Evolutionary conservation across 2,113 vertebrate genomes (phyloP), one percentile per base, ranked within the genome.

Genomic region (Channa maculata): DNA sequence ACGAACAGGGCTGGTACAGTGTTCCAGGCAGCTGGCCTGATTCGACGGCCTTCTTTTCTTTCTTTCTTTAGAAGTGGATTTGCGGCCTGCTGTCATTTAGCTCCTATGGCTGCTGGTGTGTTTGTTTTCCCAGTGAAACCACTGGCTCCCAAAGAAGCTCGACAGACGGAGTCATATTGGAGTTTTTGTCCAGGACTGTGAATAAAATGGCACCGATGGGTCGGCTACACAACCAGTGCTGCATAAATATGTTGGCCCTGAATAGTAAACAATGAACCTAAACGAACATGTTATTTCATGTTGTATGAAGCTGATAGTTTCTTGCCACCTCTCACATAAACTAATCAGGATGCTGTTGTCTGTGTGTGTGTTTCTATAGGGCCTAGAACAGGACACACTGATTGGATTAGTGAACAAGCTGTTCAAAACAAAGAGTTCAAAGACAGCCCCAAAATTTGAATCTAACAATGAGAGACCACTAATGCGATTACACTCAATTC

Each of bases 361-460:
- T 24, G 24, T 24, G 24, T 24, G 24, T 24, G 24, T 24, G 24
- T 24, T 24, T 24, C 24, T 24, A 24, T 24, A 24, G 24, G 24
- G 24, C 24, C 24, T 24, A 1, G 24, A 67, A 71, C 48, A 76
- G 38, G 69, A 55, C 67, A 7, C 46, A 41, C 75, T 79, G 82
- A 89, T 76, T 74, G 85, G 87, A 91, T 91, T 86, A 86, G 73
- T 70, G 77, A 74, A 63, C 64, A 65, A 76, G 11, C 61, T 43
- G 38, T 52, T 36, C 49, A 49, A 45, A 71, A 52, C 54, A 66
- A 3, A 6, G 15, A 58, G 6, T 57, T 45, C 48, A 12, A 51
- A 33, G 45, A 67, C 36, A 38, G 46, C n/a, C 36, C 24, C n/a
- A 8, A 51, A 60, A 39, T 13, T 5, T 2, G 8, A 34, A 69